Conservation (phyloP, 2,888 invertebrate genomes). For the Sialis lutaria region DNA sequence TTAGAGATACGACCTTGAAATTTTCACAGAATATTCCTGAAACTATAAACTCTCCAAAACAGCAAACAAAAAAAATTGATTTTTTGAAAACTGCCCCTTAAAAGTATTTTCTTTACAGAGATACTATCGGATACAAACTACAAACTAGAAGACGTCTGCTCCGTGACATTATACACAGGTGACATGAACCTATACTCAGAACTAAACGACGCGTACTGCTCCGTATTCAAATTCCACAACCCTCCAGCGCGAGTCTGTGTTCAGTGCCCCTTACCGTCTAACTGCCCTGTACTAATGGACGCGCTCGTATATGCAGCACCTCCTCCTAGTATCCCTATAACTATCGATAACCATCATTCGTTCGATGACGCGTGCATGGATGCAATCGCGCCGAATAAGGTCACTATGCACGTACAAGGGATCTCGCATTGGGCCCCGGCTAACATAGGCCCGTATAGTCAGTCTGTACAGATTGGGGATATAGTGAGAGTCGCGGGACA, state of each 20-base stretch:
- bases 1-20: no score
- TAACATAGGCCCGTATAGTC: constrained; percentile 92
- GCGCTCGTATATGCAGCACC: constrained; percentile 39
- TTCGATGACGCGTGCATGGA: constrained; percentile 20
- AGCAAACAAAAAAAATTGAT: not conserved
- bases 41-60: no score
- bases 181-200: constrained; percentile 64
- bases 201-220: constrained; percentile 61
- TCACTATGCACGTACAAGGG: constrained; percentile 85
- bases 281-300: constrained; percentile 60
- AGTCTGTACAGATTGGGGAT: constrained; percentile 69
- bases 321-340: constrained; percentile 13
- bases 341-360: constrained; percentile 14
- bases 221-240: constrained; percentile 53
- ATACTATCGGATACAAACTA: constrained; percentile 31
- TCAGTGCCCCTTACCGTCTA: constrained; percentile 52
- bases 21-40: no score
- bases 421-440: constrained; percentile 98
- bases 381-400: constrained; percentile 20
- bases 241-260: constrained; percentile 80
- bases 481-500: constrained; percentile 81
- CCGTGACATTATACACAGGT: constrained; percentile 68
- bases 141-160: constrained; percentile 50
- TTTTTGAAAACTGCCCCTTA: not conserved
- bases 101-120: constrained; percentile 25